Evolutionary conservation across 64 coral and sea anemone genomes (phyloP).

Genomic region (Acropora tenuis): DNA sequence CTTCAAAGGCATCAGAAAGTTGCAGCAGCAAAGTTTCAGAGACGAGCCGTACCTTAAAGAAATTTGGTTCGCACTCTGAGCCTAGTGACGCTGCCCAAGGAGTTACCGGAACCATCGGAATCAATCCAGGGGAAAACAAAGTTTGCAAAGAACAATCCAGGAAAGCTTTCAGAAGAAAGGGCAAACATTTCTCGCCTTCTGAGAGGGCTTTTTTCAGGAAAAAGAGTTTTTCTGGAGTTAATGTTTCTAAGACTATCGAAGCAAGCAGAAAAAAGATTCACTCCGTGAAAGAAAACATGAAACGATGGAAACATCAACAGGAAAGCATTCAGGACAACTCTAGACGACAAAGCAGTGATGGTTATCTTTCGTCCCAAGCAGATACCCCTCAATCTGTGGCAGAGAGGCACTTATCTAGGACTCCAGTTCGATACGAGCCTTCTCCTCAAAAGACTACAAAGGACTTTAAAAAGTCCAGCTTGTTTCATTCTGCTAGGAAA

Average conservation of each 20-base stretch:
- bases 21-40: background rate
- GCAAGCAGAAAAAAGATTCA: slow-evolving; percentile 70
- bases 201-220: slow-evolving; percentile 54
- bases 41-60: background rate
- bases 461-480: slow-evolving; percentile 71
- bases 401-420: background rate
- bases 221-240: slow-evolving; percentile 72
- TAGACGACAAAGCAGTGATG: background rate
- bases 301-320: slow-evolving; percentile 67
- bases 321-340: background rate
- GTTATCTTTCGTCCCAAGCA: background rate
- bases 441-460: slow-evolving; percentile 53
- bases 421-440: background rate
- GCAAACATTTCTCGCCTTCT: slow-evolving; percentile 33
- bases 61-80: background rate
- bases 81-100: background rate
- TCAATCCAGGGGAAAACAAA: background rate
- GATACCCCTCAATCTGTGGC: background rate
- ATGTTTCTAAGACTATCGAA: slow-evolving; percentile 74
- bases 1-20: background rate
- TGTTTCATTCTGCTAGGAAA: slow-evolving; percentile 46
- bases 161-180: slow-evolving; percentile 52
- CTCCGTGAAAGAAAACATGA: slow-evolving; percentile 75
- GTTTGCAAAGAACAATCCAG: background rate
- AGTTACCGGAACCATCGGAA: background rate